Evolutionary conservation across 2,797 vertebrate genomes (phyloP), one percentile per base, ranked within the genome.

Genomic region (Xenops minutus): DNA sequence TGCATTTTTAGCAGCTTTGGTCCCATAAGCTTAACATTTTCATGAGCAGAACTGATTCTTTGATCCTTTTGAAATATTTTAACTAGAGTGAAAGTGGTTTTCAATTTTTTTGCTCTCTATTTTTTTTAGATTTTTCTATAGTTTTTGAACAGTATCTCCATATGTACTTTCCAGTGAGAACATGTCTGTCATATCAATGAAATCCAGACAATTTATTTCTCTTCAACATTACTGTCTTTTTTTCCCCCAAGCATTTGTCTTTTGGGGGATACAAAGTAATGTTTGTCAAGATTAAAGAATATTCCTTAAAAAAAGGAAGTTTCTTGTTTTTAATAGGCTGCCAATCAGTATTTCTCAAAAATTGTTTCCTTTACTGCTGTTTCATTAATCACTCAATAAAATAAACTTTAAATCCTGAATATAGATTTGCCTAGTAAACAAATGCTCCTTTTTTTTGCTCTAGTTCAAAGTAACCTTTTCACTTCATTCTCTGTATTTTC

Each of bases 401-500:
- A 7, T 44, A 30, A 94, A 73, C 7, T 73, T 81, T 73, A 78
- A 72, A 58, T 84, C 36, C 39, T 79, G n/a, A 73, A 37, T 51
- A 71, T 12, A 67, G 21, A 59, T 85, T 83, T 74, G 12, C 14
- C 27, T 62, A 51, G 20, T n/a, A 34, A 88, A 74, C 7, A 85
- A 69, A 61, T 56, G 5, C 8, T 63, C 6, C 7, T 41, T 82
- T 87, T 87, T 86, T 34, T 22, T 67, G 16, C 15, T 79, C 16
- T 75, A 27, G 9, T 55, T 73, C 59, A 73, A 54, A 55, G 19
- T 63, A 69, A 63, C 4, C 5, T 26, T 49, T 23, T 76, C 36
- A 41, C 16, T 82, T 89, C 27, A 61, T 49, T 94, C 19, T 93
- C 64, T 62, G 36, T 92, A 56, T 95, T 96, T 63, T 96, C 49